These are phyloP conservation scores for Erythrocercus mccallii DNA, from an alignment of 2,113 vertebrate genomes.

Conservation along the genomic window DNA sequence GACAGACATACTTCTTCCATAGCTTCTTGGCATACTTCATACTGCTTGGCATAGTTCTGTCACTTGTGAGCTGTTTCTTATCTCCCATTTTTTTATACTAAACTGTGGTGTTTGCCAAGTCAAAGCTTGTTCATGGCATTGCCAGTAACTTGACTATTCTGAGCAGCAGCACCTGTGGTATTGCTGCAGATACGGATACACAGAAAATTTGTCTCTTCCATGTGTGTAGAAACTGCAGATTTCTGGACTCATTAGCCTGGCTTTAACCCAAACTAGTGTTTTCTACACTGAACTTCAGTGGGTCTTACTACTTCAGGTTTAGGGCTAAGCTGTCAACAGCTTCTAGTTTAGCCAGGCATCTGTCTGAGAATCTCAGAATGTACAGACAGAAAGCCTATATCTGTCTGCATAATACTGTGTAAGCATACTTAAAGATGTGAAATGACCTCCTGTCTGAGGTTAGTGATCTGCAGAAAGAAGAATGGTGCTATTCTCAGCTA, in stretches of 20 bases:
- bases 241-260: not conserved
- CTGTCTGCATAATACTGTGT: not conserved
- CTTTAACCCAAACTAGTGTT: not conserved
- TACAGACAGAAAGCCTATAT: not conserved
- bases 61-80: not conserved
- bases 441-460: not conserved
- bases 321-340: not conserved
- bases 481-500: not conserved
- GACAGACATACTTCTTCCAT: not conserved
- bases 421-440: not conserved
- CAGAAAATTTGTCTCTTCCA: not conserved
- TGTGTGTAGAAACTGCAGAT: accelerated
- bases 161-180: not conserved
- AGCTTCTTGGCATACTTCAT: too few species aligned
- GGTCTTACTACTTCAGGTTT: not conserved
- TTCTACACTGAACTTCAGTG: not conserved
- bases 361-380: not conserved
- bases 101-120: not conserved
- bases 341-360: not conserved
- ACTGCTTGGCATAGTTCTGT: not conserved
- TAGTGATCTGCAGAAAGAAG: not conserved
- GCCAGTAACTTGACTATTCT: not conserved
- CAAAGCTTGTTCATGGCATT: not conserved
- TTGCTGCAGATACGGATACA: accelerated
- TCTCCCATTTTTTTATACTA: not conserved